Percentiles rank a stretch among this genome's conserved stretches.
Conservation (phyloP, 1,140 invertebrate genomes). For the Ceratosolen solmsi region DNA sequence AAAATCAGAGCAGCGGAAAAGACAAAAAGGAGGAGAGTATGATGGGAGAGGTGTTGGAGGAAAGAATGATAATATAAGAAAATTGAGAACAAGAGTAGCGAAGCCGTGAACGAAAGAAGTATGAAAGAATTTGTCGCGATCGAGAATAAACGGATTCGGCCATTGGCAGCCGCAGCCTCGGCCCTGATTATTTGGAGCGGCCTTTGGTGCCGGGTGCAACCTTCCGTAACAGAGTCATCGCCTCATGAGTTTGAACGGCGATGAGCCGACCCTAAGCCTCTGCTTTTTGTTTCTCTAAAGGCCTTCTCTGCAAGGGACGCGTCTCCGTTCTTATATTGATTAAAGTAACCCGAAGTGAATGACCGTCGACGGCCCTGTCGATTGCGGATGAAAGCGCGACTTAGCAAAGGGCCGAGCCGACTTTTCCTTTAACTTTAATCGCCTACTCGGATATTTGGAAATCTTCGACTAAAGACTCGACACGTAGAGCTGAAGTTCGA, state of each 20-base stretch:
- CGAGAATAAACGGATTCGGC: background rate
- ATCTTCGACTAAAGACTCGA: too few species aligned
- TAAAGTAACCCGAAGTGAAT: slow-evolving; percentile 38
- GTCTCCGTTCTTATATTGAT: slow-evolving; percentile 44
- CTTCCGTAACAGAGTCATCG: background rate
- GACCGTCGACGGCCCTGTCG: background rate
- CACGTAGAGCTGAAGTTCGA: background rate
- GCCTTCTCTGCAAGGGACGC: background rate
- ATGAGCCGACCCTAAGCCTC: background rate
- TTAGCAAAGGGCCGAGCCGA: background rate
- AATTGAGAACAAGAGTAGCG: background rate
- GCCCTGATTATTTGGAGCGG: slow-evolving; percentile 28
- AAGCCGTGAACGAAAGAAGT: background rate
- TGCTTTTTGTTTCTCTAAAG: background rate
- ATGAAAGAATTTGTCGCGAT: slow-evolving; percentile 3
- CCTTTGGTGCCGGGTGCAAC: background rate
- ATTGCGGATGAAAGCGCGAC: slow-evolving; percentile 1
- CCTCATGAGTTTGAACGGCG: background rate
- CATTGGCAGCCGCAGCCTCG: background rate
- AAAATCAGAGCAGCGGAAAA: background rate
- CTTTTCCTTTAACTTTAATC: slow-evolving; percentile 1
- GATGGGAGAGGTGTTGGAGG: too few species aligned
- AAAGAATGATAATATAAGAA: slow-evolving; percentile 20
- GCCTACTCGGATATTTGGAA: background rate
- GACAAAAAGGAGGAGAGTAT: background rate